Conservation (phyloP, 2,888 invertebrate genomes). For the Allolobophora icterica region DNA sequence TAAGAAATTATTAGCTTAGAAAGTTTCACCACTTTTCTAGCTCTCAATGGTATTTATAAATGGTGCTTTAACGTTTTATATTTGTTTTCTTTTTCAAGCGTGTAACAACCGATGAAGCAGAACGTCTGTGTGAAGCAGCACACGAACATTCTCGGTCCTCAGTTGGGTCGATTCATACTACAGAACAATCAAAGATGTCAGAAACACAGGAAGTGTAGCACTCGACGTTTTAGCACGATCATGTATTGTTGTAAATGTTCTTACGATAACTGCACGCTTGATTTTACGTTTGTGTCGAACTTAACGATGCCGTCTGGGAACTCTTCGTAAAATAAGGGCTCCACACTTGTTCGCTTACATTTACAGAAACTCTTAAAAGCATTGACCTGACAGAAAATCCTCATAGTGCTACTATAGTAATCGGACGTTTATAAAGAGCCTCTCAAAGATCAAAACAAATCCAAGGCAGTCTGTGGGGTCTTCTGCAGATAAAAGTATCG, state of each 20-base stretch:
- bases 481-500: too few species aligned
- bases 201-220: background rate
- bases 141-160: background rate
- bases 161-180: background rate
- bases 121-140: background rate
- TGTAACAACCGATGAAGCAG: background rate
- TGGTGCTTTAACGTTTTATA: background rate
- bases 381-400: too few species aligned
- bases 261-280: background rate
- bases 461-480: too few species aligned
- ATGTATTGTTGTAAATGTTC: background rate
- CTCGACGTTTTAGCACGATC: background rate
- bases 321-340: background rate
- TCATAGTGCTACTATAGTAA: too few species aligned
- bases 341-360: too few species aligned
- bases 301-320: background rate
- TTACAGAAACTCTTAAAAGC: too few species aligned
- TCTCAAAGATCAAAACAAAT: too few species aligned
- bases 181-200: background rate
- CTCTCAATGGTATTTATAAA: too few species aligned
- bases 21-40: too few species aligned
- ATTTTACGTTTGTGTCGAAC: background rate
- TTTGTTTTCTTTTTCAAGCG: background rate
- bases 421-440: too few species aligned
- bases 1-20: too few species aligned